These are phyloP conservation scores for Sylvilagus floridanus DNA, from an alignment of 2,797 vertebrate genomes.

Conservation along the genomic window DNA sequence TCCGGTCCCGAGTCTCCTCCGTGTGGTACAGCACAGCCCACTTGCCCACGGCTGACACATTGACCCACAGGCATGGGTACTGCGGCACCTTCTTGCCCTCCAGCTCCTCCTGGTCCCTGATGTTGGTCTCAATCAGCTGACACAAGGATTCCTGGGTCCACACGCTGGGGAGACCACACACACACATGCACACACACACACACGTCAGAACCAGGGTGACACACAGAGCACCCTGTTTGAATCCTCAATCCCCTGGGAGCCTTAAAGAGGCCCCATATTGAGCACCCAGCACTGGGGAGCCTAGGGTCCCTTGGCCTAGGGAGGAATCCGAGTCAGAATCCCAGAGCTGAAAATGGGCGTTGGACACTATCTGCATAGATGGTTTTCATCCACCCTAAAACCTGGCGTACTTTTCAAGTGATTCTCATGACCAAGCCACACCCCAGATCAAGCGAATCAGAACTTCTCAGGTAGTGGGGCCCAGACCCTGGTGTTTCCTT, in stretches of 20 bases:
- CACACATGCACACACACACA: background rate
- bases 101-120: conserved; percentile 80
- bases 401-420: background rate
- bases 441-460: background rate
- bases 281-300: too few species aligned
- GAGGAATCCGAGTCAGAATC: background rate
- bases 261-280: background rate
- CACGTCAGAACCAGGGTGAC: background rate
- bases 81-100: conserved; percentile 80
- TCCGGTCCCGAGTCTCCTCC: conserved; percentile 86
- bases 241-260: background rate
- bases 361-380: background rate
- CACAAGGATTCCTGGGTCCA: conserved; percentile 87
- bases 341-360: background rate
- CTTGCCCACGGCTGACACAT: conserved; percentile 84
- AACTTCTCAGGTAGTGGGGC: background rate
- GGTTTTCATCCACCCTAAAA: background rate
- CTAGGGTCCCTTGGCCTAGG: background rate
- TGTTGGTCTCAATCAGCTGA: conserved; percentile 84
- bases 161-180: conserved; percentile 79
- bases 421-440: background rate
- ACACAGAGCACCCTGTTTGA: background rate
- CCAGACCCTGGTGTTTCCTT: background rate
- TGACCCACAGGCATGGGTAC: conserved; percentile 88
- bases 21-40: conserved; percentile 88